These are phyloP conservation scores for Pluvianellus socialis DNA, from an alignment of 2,113 vertebrate genomes.

Conservation along the genomic window DNA sequence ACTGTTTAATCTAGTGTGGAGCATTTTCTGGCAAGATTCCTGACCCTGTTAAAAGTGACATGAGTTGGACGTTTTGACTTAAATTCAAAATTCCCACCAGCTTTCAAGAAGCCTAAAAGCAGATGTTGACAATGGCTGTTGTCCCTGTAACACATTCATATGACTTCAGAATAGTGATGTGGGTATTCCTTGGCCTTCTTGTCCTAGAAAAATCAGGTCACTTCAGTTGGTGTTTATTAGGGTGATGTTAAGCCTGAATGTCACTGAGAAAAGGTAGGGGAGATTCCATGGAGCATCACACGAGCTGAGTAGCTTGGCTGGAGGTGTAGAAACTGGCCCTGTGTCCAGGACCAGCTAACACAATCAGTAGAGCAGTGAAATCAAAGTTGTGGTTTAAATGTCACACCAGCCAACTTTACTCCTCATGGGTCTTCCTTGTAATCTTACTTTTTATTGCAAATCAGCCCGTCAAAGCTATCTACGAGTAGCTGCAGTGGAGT, in stretches of 20 bases:
- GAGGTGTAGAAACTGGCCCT: neutral
- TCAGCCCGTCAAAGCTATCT: neutral
- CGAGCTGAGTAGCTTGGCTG: neutral
- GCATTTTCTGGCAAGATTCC: neutral
- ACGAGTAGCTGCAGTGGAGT: neutral
- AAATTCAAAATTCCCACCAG: neutral
- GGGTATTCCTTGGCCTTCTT: neutral
- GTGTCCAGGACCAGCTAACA: neutral
- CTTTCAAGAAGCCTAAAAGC: neutral
- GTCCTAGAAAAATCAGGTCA: neutral
- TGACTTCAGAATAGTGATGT: neutral
- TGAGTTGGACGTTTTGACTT: neutral
- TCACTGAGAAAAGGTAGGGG: neutral
- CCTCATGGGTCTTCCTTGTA: neutral
- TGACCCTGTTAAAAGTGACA: neutral
- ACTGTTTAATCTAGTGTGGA: neutral
- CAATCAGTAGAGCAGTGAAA: neutral
- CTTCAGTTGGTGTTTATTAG: neutral
- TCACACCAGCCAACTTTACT: neutral
- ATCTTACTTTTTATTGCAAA: neutral
- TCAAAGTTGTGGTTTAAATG: constrained; percentile 21
- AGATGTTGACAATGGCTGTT: neutral
- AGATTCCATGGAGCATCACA: neutral
- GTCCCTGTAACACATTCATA: neutral
- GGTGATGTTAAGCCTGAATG: neutral